phyloP scores from a whole-genome alignment of 2,888 invertebrate genomes.

The Aethes cnicana region DNA sequence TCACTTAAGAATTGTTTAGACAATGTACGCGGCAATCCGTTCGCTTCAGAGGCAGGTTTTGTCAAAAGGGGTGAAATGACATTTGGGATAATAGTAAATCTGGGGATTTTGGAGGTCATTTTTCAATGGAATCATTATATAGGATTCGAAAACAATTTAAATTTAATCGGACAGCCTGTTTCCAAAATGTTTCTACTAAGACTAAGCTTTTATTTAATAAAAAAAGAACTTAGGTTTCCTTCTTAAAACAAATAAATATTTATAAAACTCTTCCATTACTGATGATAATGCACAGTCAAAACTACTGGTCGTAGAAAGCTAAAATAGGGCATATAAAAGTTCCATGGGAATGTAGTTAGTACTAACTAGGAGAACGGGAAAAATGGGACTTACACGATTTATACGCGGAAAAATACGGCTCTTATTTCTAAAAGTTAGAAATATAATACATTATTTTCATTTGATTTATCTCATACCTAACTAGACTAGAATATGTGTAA shows the following conservation, averaged over 20 bases:
- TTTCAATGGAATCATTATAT: conserved; percentile 69
- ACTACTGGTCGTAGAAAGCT: no score
- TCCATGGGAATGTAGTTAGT: no score
- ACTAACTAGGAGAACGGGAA: no score
- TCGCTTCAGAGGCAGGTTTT: conserved; percentile 74
- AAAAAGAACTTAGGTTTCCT: not conserved
- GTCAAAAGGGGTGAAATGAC: conserved; percentile 77
- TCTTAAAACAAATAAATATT: not conserved
- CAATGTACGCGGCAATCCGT: conserved; percentile 74
- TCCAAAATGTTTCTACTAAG: not conserved
- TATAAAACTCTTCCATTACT: no score
- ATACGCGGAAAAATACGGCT: no score
- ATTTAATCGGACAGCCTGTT: conserved; percentile 1
- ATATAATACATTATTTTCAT: no score
- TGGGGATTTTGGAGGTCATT: conserved; percentile 66
- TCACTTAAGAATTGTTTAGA: conserved; percentile 76
- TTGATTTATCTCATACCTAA: no score
- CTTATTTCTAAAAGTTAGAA: no score
- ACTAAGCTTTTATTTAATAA: not conserved
- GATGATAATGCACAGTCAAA: no score
- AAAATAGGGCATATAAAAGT: no score
- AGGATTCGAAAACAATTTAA: conserved; percentile 4
- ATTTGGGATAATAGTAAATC: conserved; percentile 69
- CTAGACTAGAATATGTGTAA: no score
- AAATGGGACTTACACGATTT: no score